Conservation (phyloP, 2,797 vertebrate species). For the Sebastes itinus region DNA sequence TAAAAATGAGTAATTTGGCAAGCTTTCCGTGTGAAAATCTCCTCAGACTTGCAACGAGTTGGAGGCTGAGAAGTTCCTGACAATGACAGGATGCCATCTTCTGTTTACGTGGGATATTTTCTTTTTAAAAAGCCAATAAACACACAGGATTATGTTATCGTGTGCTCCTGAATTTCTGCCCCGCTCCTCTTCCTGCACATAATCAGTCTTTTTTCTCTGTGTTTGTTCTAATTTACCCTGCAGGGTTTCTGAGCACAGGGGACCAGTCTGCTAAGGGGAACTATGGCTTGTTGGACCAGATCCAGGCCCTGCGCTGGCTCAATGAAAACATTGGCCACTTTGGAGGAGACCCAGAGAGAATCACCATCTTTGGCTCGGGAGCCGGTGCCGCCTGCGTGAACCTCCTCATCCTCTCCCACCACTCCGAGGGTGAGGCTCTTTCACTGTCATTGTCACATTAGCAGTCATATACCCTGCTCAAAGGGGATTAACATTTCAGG, state of each 20-base stretch:
- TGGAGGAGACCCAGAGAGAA: slow-evolving; percentile 96
- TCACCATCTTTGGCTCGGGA: slow-evolving; percentile 99
- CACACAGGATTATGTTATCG: background rate
- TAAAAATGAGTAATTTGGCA: slow-evolving; percentile 67
- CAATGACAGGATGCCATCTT: slow-evolving; percentile 55
- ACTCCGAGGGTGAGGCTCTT: slow-evolving; percentile 92
- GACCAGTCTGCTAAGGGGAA: slow-evolving; percentile 99
- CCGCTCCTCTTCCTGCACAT: slow-evolving; percentile 14
- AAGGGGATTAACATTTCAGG: slow-evolving; percentile 37
- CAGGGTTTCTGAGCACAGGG: slow-evolving; percentile 97
- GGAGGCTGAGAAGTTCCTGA: slow-evolving; percentile 51
- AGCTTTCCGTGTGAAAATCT: slow-evolving; percentile 59
- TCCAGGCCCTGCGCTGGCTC: slow-evolving; percentile 98
- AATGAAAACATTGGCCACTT: slow-evolving; percentile 98
- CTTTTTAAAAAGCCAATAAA: background rate
- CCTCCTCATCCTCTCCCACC: slow-evolving; percentile 98
- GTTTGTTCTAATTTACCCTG: slow-evolving; percentile 65
- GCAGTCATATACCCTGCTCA: slow-evolving; percentile 17
- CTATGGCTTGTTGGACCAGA: slow-evolving; percentile 97
- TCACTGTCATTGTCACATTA: slow-evolving; percentile 25
- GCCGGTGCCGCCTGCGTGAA: slow-evolving; percentile 98
- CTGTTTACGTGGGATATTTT: slow-evolving; percentile 37
- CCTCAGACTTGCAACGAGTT: slow-evolving; percentile 46
- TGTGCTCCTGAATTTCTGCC: slow-evolving; percentile 20
- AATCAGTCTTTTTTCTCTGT: slow-evolving; percentile 33